Conservation (phyloP, 2,113 vertebrate species). For the Vombatus ursinus region DNA sequence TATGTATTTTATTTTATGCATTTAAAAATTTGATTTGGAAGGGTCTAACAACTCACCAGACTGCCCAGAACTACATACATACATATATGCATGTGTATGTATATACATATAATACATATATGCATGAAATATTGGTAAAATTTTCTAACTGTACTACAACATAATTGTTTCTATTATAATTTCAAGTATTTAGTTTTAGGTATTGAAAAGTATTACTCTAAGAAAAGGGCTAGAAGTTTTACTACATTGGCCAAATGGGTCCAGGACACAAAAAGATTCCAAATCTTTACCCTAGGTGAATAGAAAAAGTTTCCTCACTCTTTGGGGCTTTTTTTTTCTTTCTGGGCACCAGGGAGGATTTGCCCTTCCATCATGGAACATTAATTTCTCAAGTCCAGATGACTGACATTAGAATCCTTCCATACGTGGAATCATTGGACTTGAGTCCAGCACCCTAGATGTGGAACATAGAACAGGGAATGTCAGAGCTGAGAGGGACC, state of each 20-base stretch:
- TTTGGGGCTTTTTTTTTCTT: background rate
- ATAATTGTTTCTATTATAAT: background rate
- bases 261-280: background rate
- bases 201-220: background rate
- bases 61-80: background rate
- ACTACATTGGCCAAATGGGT: background rate
- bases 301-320: background rate
- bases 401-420: too few species aligned
- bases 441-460: too few species aligned
- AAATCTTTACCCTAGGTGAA: background rate
- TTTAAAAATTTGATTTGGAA: background rate
- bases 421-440: too few species aligned
- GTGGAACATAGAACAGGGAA: too few species aligned
- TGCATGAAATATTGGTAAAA: background rate
- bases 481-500: background rate
- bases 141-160: background rate
- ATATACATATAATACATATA: background rate
- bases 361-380: background rate
- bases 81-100: background rate
- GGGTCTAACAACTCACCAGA: background rate
- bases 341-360: background rate
- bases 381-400: background rate
- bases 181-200: background rate
- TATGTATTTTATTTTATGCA: background rate
- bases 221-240: background rate